phyloP scores from a whole-genome alignment of 1,140 invertebrate genomes.

The Drosophila bocqueti region DNA sequence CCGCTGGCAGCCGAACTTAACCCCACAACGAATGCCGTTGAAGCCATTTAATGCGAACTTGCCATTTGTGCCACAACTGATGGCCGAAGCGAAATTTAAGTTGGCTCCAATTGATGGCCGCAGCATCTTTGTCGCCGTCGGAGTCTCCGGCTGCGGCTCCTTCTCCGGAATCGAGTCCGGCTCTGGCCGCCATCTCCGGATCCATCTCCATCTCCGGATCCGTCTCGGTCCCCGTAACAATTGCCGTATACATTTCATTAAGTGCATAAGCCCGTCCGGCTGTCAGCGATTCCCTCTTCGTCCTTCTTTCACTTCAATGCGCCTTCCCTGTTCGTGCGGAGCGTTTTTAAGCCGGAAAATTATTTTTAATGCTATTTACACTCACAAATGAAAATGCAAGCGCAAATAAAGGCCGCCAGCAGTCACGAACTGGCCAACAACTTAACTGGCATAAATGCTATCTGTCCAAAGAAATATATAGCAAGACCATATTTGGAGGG shows the following conservation, averaged over 20 bases:
- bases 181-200: constrained; percentile 1
- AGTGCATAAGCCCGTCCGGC: constrained; percentile 79
- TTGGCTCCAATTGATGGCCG: constrained; percentile 72
- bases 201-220: constrained; percentile 19
- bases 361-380: constrained; percentile 82
- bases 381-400: constrained; percentile 80
- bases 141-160: constrained; percentile 7
- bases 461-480: constrained; percentile 18
- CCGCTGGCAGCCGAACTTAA: constrained; percentile 10
- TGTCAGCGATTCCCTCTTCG: constrained; percentile 56
- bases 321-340: constrained; percentile 25
- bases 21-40: constrained; percentile 10
- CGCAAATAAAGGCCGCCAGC: constrained; percentile 69
- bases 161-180: constrained; percentile 14
- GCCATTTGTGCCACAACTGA: constrained; percentile 40
- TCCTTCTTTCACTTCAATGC: not conserved
- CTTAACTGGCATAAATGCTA: constrained; percentile 66
- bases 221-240: constrained; percentile 49
- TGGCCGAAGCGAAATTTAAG: constrained; percentile 69
- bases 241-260: constrained; percentile 83
- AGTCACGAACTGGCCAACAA: constrained; percentile 72
- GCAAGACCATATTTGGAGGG: not conserved
- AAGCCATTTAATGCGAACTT: constrained; percentile 64
- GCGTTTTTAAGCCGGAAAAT: constrained; percentile 76
- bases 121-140: constrained; percentile 43